Base-by-base conservation (phyloP, 2,888 invertebrate genomes). In the Hedya salicella region DNA sequence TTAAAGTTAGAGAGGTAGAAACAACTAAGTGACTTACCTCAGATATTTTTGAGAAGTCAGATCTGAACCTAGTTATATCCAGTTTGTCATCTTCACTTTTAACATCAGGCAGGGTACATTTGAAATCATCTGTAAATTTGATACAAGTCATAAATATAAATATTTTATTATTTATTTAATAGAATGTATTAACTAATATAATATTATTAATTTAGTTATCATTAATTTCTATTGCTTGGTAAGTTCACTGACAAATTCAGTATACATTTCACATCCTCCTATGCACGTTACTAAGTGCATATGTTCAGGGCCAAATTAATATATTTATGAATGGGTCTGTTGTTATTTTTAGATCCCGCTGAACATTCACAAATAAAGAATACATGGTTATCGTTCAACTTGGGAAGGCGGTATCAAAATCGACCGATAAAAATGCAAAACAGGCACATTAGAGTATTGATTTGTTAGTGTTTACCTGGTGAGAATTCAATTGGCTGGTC, bases 41-140 rank as follows among this genome's bases (percentile, higher is more conserved):
- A 48, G 92, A 91, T 75, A 93, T 89, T 77, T 91, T 91, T 0
- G 91, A 89, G 69, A 91, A 92, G 71, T 93, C 92, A 1, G 86
- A 84, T 72, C 89, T 80, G 67, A 92, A 92, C 66, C 89, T 80
- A 32, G 85, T 81, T 4, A 92, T 74, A 72, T 93, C 89, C 54
- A 92, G 72, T 69, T 89, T 87, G 36, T 82, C 80, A 73, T 92
- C 91, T 36, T 86, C 74, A 61, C 87, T 88, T 21, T 83, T 87
- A 0, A 93, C 90, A 77, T 92, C 92, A 0, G 93, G 93, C 42
- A 92, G 71, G 0, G 86, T 84, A 68, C 93, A 93, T 76, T 93
- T 92, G 66, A 84, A 93, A 62, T 92, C 92, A 73, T 91, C 92
- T 92, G 83, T 75, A 69, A 78, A 53, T 36, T 40, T 19, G n/a